These are phyloP conservation scores for Latrodectus hesperus DNA, from an alignment of 2,888 invertebrate species.

Conservation along the genomic window DNA sequence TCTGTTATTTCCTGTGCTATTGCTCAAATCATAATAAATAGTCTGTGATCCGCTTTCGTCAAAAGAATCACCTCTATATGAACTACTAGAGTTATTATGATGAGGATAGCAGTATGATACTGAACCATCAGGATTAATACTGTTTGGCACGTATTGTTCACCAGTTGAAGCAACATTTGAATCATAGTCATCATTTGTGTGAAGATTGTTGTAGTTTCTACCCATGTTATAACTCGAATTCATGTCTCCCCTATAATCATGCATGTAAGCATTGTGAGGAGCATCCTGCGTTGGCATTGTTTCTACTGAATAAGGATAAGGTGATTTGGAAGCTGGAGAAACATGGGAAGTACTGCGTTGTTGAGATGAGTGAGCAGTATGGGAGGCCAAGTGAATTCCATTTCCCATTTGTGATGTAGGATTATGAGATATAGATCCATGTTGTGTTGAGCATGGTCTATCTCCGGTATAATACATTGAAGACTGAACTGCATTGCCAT, in stretches of 20 bases:
- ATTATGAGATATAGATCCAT: slow-evolving; percentile 40
- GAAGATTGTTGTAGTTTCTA: slow-evolving; percentile 54
- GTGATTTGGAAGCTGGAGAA: slow-evolving; percentile 58
- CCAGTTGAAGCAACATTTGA: slow-evolving; percentile 40
- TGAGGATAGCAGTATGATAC: slow-evolving; percentile 66
- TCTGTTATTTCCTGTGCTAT: slow-evolving; percentile 64
- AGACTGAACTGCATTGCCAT: slow-evolving; percentile 54
- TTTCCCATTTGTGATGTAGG: slow-evolving; percentile 48
- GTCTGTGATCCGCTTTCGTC: slow-evolving; percentile 67
- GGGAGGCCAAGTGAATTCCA: slow-evolving; percentile 24
- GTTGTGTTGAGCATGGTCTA: slow-evolving; percentile 51
- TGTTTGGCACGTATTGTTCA: slow-evolving; percentile 64
- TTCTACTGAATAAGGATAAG: slow-evolving; percentile 59
- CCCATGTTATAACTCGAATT: slow-evolving; percentile 43
- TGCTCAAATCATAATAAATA: slow-evolving; percentile 67
- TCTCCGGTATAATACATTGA: slow-evolving; percentile 54
- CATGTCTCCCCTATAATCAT: slow-evolving; percentile 63
- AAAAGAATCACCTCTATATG: slow-evolving; percentile 56
- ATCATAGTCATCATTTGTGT: slow-evolving; percentile 56
- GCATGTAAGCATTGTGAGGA: slow-evolving; percentile 57
- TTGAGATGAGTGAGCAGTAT: slow-evolving; percentile 29
- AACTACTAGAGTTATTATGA: slow-evolving; percentile 47
- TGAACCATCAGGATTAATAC: slow-evolving; percentile 63
- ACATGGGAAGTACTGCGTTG: slow-evolving; percentile 42
- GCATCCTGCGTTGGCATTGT: slow-evolving; percentile 40